A percentile compares a stretch with the other conserved stretches of the same genome.
These are phyloP conservation scores for Cyaniris semiargus DNA, from an alignment of 2,888 invertebrate genomes.

Conservation along the genomic window DNA sequence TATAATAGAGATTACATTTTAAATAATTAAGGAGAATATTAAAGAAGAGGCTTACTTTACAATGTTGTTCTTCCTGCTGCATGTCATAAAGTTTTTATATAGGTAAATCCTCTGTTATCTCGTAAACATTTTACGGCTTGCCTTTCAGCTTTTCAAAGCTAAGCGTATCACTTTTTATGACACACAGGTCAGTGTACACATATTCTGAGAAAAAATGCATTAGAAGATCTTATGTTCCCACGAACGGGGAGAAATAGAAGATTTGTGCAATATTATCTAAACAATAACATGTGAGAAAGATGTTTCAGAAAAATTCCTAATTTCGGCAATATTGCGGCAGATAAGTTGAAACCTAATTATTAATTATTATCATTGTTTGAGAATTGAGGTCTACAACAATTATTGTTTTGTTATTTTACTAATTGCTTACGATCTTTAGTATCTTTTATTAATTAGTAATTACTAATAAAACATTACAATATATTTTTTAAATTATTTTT, in stretches of 20 bases:
- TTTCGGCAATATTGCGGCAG: background rate
- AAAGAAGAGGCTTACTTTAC: background rate
- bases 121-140: constrained; percentile 23
- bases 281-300: background rate
- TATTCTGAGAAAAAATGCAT: background rate
- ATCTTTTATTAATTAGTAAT: background rate
- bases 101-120: constrained; percentile 16
- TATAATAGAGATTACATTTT: background rate
- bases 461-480: background rate
- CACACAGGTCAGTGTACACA: constrained; percentile 4
- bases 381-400: background rate
- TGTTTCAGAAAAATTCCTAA: background rate
- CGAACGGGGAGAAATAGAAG: background rate
- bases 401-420: background rate
- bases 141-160: constrained; percentile 21
- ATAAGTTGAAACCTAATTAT: background rate
- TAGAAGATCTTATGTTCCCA: background rate
- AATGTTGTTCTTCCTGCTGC: background rate
- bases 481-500: background rate
- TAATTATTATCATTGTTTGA: background rate
- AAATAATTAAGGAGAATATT: background rate
- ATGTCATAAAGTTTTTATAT: constrained; percentile 5
- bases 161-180: constrained; percentile 19
- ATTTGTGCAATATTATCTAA: background rate
- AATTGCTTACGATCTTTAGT: background rate